Base-by-base conservation (phyloP, 2,797 vertebrate genomes). In the Silurus lanzhouensis region DNA sequence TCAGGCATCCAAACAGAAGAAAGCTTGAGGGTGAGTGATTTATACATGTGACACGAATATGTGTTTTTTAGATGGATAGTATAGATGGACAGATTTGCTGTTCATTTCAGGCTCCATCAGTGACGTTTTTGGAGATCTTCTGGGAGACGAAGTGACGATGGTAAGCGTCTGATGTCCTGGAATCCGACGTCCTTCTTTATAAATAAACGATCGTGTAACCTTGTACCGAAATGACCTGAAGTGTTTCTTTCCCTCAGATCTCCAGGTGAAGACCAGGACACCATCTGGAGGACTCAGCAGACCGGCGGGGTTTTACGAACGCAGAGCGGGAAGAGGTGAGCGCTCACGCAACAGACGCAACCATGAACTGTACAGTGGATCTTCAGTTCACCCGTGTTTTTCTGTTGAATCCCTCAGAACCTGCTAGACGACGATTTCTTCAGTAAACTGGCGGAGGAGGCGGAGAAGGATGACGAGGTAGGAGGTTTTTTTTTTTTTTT, bases 111-210 rank as follows among this genome's bases (percentile, higher is more conserved):
- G 90, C 84, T 94, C 96, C 31, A 90, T 96, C 1, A 94, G 95
- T 92, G 95, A 95, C 6, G 86, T 96, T 46, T 92, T 97, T 79
- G 93, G 89, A 60, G 94, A 96, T 87, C 94, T 96, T 31, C 89
- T 95, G 82, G 94, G 90, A 25, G 91, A 92, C 4, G 94, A 94
- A 52, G 48, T 0, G 44, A 27, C 2, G 84, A 87, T 20, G 89
- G 85, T 87, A 83, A 6, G 48, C 13, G 13, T 38, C 31, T 52
- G 48, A 52, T 10, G 48, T 52, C 48, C 48, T 52, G 48, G 10
- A 38, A 38, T 38, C 38, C 0, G 38, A 38, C 4, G 44, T n/a
- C 5, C n/a, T 48, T 13, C 44, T 46, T 46, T 48, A 22, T 46
- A 13, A 13, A 46, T 71, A 48, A 72, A 6, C 2, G 1, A 22